Percentiles rank a stretch among this genome's conserved stretches.
Evolutionary conservation across 2,797 vertebrate species (phyloP).

Genomic region (Antrozous pallidus): DNA sequence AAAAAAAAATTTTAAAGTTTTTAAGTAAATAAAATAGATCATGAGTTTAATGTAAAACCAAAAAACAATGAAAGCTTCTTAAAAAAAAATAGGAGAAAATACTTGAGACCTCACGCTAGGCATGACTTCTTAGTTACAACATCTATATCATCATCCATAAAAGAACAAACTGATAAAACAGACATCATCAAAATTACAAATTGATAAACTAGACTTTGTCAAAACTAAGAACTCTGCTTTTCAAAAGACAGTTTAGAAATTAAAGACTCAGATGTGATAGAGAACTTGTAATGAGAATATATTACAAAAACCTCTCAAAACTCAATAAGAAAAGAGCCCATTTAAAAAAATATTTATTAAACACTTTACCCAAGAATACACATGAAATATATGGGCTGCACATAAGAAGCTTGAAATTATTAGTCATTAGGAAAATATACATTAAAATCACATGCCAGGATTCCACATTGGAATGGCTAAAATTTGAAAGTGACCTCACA

Average conservation of each 20-base stretch:
- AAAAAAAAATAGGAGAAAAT: background rate
- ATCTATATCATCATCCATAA: background rate
- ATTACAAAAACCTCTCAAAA: too few species aligned
- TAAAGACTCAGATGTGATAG: background rate
- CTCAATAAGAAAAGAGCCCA: too few species aligned
- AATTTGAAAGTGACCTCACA: background rate
- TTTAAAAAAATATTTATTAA: too few species aligned
- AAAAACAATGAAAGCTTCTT: background rate
- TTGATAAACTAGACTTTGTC: background rate
- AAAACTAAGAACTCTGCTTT: conserved; percentile 22
- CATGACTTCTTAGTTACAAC: background rate
- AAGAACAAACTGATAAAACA: background rate
- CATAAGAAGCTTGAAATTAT: background rate
- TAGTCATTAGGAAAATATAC: background rate
- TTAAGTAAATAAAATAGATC: background rate
- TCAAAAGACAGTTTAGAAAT: background rate
- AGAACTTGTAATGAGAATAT: background rate
- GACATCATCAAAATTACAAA: background rate
- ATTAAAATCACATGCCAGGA: background rate
- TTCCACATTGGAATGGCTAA: background rate
- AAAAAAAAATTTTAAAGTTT: background rate
- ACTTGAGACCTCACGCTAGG: background rate
- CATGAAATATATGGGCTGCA: too few species aligned
- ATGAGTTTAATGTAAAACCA: background rate
- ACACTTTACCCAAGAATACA: too few species aligned